Conservation (phyloP, 2,113 vertebrate genomes). For the Hemibagrus wyckioides region DNA sequence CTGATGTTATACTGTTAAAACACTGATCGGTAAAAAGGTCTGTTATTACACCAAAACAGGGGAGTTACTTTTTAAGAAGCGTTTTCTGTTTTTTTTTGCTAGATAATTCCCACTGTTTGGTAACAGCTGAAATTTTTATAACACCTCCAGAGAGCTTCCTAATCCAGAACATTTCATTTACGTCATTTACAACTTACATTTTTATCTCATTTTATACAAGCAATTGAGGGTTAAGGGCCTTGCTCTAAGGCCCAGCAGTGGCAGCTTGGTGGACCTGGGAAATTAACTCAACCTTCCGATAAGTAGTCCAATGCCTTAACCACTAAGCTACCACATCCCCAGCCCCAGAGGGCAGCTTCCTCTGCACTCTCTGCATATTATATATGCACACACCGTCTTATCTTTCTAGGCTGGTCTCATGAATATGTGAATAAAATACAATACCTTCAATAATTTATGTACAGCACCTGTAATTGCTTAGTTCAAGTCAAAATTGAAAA, state of each 20-base stretch:
- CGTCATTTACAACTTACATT: too few relatives aligned
- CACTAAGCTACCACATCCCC: too few relatives aligned
- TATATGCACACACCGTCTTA: background rate
- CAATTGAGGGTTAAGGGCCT: too few relatives aligned
- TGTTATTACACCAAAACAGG: background rate
- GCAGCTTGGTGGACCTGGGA: too few relatives aligned
- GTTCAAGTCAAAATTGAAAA: background rate
- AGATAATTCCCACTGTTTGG: background rate
- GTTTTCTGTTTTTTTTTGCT: background rate
- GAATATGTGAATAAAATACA: background rate
- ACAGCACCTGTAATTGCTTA: background rate
- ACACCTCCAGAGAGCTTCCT: background rate
- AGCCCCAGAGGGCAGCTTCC: too few relatives aligned
- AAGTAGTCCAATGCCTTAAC: too few relatives aligned
- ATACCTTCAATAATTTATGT: background rate
- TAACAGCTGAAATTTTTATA: background rate
- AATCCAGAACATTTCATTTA: too few relatives aligned
- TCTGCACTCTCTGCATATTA: background rate
- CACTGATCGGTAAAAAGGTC: background rate
- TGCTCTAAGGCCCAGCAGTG: too few relatives aligned
- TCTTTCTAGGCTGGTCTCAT: background rate
- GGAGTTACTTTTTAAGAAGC: background rate
- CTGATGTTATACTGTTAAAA: background rate
- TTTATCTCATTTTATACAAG: too few relatives aligned
- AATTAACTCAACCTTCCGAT: too few relatives aligned